Evolutionary conservation across 2,888 invertebrate species (phyloP), one percentile per base, ranked within the genome.

Genomic region (Drosophila peninsularis): DNA sequence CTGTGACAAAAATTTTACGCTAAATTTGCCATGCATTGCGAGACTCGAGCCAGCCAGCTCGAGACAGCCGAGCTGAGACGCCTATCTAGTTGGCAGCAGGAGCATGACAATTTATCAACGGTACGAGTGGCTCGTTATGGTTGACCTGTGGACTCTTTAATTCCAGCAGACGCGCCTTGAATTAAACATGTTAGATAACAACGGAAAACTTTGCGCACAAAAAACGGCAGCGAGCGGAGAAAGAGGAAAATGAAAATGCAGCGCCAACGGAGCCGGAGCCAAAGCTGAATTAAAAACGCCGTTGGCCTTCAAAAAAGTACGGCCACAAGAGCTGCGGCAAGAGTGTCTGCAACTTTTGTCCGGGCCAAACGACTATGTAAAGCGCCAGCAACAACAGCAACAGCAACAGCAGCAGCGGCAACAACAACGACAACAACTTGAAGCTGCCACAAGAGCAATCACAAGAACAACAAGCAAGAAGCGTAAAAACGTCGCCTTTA

Each of bases 161-260:
- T 83, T 86, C 71, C 87, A 63, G 52, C 61, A 66, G 86, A 82
- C 68, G 80, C 78, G 78, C 82, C 88, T 88, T 86, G 84, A 88
- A 83, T 88, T 87, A 88, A 83, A 75, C 84, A 84, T 81, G 89
- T 88, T 88, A 88, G 87, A 84, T 83, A 88, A 86, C 88, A 83
- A 69, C 71, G 52, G 57, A 42, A 61, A 58, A 52, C 45, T 45
- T 32, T 3, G 21, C 24, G 9, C 17, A 30, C 6, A 65, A 17
- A n/a, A 37, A 13, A 24, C 24, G 9, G 3, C 9, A 14, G 0
- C 14, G 21, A 24, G 5, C 42, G 32, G n/a, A 24, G 30, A 17
- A n/a, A 52, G 21, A 60, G 19, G 52, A 52, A 52, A 36, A 56
- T 24, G 45, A 49, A 77, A 68, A 57, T 75, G 79, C 75, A 78